Conservation (phyloP, 2,888 invertebrate genomes). For the Cantharis flavilabris region DNA sequence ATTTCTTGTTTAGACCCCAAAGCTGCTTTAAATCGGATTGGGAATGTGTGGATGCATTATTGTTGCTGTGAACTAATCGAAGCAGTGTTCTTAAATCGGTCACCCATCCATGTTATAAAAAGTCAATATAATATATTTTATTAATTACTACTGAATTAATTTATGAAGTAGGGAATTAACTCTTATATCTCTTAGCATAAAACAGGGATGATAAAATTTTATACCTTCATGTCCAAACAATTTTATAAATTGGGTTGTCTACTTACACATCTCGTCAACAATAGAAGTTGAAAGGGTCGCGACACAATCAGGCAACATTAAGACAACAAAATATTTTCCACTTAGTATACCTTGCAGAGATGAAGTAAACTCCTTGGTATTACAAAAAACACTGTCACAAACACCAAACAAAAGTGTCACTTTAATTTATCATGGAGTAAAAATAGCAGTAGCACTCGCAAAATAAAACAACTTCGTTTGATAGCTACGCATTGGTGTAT, state of each 20-base stretch:
- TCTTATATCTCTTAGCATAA: too few species aligned
- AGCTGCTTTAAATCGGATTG: too few species aligned
- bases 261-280: conserved; percentile 49
- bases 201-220: not conserved
- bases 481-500: not conserved
- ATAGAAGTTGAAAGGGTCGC: conserved; percentile 43
- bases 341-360: conserved; percentile 16
- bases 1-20: too few species aligned
- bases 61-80: too few species aligned
- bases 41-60: too few species aligned
- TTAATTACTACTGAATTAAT: too few species aligned
- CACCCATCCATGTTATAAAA: too few species aligned
- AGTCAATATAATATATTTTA: too few species aligned
- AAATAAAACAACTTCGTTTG: not conserved
- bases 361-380: conserved; percentile 4
- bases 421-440: not conserved
- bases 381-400: conserved; percentile 6
- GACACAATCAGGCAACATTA: conserved; percentile 38
- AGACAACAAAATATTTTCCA: conserved; percentile 38
- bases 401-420: not conserved
- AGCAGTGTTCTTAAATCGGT: too few species aligned
- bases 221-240: conserved; percentile 10
- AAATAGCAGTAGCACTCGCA: not conserved
- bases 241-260: conserved; percentile 41
- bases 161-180: too few species aligned